Conservation (phyloP, 2,888 invertebrate genomes). For the Meiosimyza decipiens region DNA sequence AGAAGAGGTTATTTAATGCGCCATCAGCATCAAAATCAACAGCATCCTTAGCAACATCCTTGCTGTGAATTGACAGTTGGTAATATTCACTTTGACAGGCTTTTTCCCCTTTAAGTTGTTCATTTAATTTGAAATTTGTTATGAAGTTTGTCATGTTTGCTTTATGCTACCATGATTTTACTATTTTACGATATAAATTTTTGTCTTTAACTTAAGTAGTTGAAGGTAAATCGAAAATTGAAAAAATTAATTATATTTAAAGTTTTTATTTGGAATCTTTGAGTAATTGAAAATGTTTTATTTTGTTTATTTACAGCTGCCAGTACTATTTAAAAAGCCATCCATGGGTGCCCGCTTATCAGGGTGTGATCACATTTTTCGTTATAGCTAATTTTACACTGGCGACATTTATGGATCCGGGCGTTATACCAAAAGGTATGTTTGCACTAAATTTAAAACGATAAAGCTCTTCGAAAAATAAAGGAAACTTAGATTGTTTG, state of each 20-base stretch:
- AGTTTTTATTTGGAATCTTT: neutral
- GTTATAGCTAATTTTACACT: slow-evolving; percentile 98
- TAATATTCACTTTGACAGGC: too few relatives aligned
- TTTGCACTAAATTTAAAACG: too few relatives aligned
- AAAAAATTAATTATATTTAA: too few relatives aligned
- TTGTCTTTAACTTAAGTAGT: neutral
- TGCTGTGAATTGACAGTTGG: neutral
- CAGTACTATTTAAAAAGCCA: slow-evolving; percentile 84
- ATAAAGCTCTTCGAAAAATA: too few relatives aligned
- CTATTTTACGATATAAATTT: neutral
- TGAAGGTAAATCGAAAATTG: too few relatives aligned
- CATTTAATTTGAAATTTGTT: neutral
- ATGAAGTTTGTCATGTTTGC: too few relatives aligned
- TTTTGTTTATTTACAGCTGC: slow-evolving; percentile 73
- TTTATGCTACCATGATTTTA: neutral
- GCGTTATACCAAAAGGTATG: slow-evolving; percentile 96
- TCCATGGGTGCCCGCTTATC: slow-evolving; percentile 92
- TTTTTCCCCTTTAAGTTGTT: neutral
- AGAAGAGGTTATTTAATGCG: slow-evolving; percentile 15
- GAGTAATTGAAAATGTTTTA: slow-evolving; percentile 14
- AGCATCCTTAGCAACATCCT: neutral
- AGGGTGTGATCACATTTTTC: slow-evolving; percentile 95
- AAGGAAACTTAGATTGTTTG: too few relatives aligned
- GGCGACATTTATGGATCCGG: slow-evolving; percentile 99
- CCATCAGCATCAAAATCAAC: slow-evolving; percentile 2